These are phyloP conservation scores for Brotula barbata DNA, from an alignment of 2,797 vertebrate species.

Conservation along the genomic window DNA sequence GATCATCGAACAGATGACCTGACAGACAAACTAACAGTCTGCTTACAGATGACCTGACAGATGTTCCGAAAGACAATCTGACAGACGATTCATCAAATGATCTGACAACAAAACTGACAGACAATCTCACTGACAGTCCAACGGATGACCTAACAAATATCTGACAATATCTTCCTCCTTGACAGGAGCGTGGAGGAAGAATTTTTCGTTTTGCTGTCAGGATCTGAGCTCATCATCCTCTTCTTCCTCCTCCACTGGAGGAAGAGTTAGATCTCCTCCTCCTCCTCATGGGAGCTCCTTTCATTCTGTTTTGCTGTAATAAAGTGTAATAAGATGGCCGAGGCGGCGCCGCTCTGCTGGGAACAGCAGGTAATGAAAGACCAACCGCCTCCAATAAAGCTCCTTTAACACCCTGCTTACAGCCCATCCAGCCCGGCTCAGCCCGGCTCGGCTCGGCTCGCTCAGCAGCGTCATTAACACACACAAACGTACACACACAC, in stretches of 20 bases:
- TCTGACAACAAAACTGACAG: too few species aligned
- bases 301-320: constrained; percentile 73
- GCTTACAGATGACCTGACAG: too few species aligned
- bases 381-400: constrained; percentile 69
- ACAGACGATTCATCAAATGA: too few species aligned
- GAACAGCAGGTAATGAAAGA: constrained; percentile 74
- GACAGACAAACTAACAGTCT: too few species aligned
- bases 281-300: constrained; percentile 67
- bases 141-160: too few species aligned
- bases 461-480: constrained; percentile 50
- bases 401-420: constrained; percentile 69
- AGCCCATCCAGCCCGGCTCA: constrained; percentile 51
- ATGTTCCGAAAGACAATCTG: too few species aligned
- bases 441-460: constrained; percentile 38
- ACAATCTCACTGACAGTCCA: too few species aligned
- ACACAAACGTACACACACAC: neutral
- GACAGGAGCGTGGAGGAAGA: too few species aligned
- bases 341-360: constrained; percentile 62
- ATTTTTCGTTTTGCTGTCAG: too few species aligned
- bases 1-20: too few species aligned
- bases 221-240: too few species aligned
- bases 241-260: neutral
- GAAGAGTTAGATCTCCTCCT: constrained; percentile 34
- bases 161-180: too few species aligned
- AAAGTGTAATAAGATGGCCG: constrained; percentile 75